Conservation (phyloP, 2,888 invertebrate genomes). For the Xylota segnis region DNA sequence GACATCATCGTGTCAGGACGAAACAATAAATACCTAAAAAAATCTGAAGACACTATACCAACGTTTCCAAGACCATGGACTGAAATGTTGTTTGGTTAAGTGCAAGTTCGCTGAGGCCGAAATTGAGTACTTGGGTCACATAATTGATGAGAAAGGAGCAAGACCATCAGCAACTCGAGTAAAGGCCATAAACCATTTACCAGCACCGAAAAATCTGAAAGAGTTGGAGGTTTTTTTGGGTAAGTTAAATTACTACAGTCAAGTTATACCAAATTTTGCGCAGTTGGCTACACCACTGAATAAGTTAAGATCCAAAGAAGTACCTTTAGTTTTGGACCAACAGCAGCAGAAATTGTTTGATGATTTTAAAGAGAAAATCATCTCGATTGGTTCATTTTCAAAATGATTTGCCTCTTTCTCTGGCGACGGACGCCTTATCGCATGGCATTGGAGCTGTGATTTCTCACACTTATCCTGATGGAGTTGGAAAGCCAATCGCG, state of each 20-base stretch:
- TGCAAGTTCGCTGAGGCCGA: slow-evolving; percentile 77
- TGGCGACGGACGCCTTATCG: slow-evolving; percentile 64
- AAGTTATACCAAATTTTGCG: too few relatives aligned
- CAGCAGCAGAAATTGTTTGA: too few relatives aligned
- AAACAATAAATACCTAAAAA: slow-evolving; percentile 47
- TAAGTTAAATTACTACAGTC: slow-evolving; percentile 63
- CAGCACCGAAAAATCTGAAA: slow-evolving; percentile 75
- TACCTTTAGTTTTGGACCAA: too few relatives aligned
- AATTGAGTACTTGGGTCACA: slow-evolving; percentile 78
- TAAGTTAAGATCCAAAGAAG: too few relatives aligned
- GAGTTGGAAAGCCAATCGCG: slow-evolving; percentile 53
- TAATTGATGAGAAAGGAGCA: slow-evolving; percentile 75
- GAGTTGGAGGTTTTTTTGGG: slow-evolving; percentile 78
- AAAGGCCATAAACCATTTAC: slow-evolving; percentile 77
- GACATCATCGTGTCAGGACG: slow-evolving; percentile 77
- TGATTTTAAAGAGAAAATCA: too few relatives aligned
- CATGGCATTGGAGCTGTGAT: too few relatives aligned
- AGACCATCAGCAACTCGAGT: slow-evolving; percentile 75
- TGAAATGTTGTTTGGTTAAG: slow-evolving; percentile 73
- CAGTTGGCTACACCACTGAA: too few relatives aligned
- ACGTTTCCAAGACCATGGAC: slow-evolving; percentile 42
- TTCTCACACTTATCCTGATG: too few relatives aligned
- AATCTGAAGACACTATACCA: slow-evolving; percentile 43
- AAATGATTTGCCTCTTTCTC: too few relatives aligned
- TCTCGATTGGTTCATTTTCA: slow-evolving; percentile 62